phyloP scores from a whole-genome alignment of 2,113 vertebrate genomes.

The Phrynosoma platyrhinos region DNA sequence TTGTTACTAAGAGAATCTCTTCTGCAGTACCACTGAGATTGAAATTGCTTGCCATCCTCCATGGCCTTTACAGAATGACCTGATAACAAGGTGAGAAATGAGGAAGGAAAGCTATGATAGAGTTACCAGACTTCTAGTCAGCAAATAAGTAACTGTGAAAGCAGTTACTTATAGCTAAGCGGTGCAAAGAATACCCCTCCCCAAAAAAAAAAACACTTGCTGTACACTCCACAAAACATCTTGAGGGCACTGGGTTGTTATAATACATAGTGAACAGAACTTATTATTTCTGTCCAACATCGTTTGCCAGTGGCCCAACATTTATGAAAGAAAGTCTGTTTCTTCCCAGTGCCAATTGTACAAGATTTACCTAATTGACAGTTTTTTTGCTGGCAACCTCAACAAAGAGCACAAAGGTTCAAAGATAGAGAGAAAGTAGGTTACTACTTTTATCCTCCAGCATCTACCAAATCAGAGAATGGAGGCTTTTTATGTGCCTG shows the following conservation, averaged over 20 bases:
- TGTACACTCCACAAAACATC: neutral
- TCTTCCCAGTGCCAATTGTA: constrained; percentile 15
- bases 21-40: neutral
- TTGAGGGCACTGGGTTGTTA: constrained; percentile 3
- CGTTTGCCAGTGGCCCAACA: constrained; percentile 12
- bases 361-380: constrained; percentile 23
- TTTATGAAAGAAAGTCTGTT: constrained; percentile 18
- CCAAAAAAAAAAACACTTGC: neutral
- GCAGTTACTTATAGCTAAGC: neutral
- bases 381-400: constrained; percentile 24
- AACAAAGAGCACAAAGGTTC: constrained; percentile 5
- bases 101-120: neutral
- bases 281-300: constrained; percentile 14
- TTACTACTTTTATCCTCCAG: neutral
- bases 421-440: neutral
- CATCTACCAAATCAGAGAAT: neutral
- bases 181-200: neutral
- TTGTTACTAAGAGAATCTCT: too few relatives aligned
- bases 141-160: neutral
- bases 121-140: neutral
- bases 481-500: constrained; percentile 27
- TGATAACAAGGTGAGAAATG: neutral
- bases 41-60: neutral
- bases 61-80: neutral
- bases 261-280: neutral